These are phyloP conservation scores for Limnephilus marmoratus DNA, from an alignment of 2,888 invertebrate genomes.

Conservation along the genomic window DNA sequence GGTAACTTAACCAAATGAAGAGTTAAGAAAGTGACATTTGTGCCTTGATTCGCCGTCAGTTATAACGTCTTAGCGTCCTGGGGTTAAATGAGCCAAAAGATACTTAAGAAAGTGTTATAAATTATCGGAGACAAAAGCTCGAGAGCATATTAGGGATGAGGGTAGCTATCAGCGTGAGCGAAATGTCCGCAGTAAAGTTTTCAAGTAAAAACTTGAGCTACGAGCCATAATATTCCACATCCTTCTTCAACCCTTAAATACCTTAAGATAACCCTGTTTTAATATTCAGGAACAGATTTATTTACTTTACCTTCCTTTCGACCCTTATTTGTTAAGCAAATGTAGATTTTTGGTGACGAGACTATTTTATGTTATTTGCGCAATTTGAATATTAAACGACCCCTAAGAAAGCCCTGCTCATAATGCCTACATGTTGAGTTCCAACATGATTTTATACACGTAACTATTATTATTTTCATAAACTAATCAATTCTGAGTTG, in stretches of 20 bases:
- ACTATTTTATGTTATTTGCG: background rate
- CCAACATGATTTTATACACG: background rate
- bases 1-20: too few species aligned
- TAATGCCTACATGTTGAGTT: background rate
- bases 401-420: background rate
- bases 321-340: constrained; percentile 24
- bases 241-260: constrained; percentile 42
- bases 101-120: constrained; percentile 53
- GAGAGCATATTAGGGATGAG: constrained; percentile 53
- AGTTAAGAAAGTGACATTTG: background rate
- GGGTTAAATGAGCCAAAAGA: constrained; percentile 49
- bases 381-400: background rate
- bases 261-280: constrained; percentile 38
- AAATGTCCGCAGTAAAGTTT: constrained; percentile 59
- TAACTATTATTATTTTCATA: background rate
- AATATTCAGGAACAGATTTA: constrained; percentile 36
- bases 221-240: constrained; percentile 59
- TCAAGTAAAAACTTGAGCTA: constrained; percentile 62
- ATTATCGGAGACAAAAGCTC: constrained; percentile 56
- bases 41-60: constrained; percentile 32
- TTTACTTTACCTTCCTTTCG: constrained; percentile 18
- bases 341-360: constrained; percentile 14
- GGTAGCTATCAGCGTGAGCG: constrained; percentile 48
- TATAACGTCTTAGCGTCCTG: constrained; percentile 28
- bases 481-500: background rate